These are phyloP conservation scores for Trichonephila clavata DNA, from an alignment of 1,140 invertebrate genomes.

Conservation along the genomic window DNA sequence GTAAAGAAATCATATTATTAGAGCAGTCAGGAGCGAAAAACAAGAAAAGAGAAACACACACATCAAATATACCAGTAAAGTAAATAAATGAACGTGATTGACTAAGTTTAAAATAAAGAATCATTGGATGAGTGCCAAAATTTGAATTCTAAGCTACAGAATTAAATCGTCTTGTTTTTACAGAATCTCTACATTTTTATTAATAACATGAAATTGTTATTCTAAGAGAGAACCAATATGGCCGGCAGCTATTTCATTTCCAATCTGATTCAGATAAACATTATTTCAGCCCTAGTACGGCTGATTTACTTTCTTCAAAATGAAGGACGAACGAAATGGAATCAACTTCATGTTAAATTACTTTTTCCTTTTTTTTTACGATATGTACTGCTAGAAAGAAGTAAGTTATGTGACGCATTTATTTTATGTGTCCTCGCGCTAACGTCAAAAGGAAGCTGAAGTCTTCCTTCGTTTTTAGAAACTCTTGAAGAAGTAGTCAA, in stretches of 20 bases:
- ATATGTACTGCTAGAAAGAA: constrained; percentile 10
- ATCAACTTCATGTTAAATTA: constrained; percentile 28
- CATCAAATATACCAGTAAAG: background rate
- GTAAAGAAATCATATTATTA: background rate
- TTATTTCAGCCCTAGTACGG: background rate
- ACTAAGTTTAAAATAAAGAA: background rate
- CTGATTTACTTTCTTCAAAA: background rate
- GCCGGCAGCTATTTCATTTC: constrained; percentile 25
- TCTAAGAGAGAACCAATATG: background rate
- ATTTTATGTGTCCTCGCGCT: constrained; percentile 22
- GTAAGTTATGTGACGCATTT: constrained; percentile 27
- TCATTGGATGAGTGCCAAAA: background rate
- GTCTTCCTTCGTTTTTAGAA: background rate
- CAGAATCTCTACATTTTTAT: background rate
- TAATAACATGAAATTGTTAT: background rate
- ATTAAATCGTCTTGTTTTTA: background rate
- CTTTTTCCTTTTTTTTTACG: constrained; percentile 4
- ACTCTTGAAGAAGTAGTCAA: background rate
- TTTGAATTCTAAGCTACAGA: background rate
- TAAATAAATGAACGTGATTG: background rate
- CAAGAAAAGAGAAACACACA: background rate
- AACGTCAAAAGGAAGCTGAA: constrained; percentile 1
- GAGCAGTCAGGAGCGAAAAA: background rate
- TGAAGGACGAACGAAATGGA: background rate
- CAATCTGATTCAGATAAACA: constrained; percentile 2